These are phyloP conservation scores for Phenganax subtilis DNA, from an alignment of 92 coral and sea anemone genomes.

Conservation along the genomic window DNA sequence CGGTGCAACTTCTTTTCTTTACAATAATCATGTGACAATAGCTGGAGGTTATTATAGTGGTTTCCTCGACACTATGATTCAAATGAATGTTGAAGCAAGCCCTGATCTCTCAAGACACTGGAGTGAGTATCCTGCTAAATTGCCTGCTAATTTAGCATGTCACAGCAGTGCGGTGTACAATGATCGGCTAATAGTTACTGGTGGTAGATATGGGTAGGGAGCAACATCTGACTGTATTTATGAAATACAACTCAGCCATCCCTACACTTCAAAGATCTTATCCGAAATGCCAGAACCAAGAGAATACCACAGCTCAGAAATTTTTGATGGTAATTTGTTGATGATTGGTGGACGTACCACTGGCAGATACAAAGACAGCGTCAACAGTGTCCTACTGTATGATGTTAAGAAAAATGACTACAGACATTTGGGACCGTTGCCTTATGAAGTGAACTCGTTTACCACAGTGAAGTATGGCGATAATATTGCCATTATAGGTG, in stretches of 20 bases:
- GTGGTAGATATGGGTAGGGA: background rate
- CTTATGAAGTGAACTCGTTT: background rate
- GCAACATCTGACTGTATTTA: background rate
- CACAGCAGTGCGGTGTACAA: background rate
- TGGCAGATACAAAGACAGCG: background rate
- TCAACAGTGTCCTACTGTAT: background rate
- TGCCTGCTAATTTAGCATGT: background rate
- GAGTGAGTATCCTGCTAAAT: background rate
- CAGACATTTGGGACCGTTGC: background rate
- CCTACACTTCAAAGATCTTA: background rate
- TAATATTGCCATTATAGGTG: background rate
- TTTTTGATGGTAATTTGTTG: background rate
- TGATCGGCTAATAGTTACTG: background rate
- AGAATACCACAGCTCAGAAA: background rate
- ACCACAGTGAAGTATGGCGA: slow-evolving; percentile 6
- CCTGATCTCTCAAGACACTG: background rate
- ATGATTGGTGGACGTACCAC: slow-evolving; percentile 1
- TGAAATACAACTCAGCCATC: background rate
- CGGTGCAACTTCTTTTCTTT: background rate
- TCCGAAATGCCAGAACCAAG: slow-evolving; percentile 8
- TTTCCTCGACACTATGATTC: background rate
- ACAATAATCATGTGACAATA: background rate
- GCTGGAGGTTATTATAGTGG: background rate
- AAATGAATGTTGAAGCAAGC: background rate
- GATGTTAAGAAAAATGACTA: background rate